A percentile compares a stretch with the other conserved stretches of the same genome.
Evolutionary conservation across 1,140 invertebrate genomes (phyloP).

Genomic region (Drosophila arawakana): DNA sequence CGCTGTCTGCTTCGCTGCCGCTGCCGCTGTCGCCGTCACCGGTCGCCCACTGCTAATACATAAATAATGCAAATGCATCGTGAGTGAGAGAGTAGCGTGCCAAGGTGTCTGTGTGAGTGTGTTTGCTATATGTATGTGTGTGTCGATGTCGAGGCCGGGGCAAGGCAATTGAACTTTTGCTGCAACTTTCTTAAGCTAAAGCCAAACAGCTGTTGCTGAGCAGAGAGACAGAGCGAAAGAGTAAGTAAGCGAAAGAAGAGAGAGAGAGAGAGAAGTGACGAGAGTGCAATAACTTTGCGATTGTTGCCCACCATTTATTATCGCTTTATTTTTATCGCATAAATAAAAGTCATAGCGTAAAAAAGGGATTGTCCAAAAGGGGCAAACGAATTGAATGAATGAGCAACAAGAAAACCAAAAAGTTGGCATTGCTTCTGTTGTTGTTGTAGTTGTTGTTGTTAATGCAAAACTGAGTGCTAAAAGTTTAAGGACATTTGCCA

Average conservation of each 20-base stretch:
- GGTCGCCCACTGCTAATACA: conserved; percentile 59
- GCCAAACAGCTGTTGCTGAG: conserved; percentile 67
- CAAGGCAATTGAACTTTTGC: conserved; percentile 76
- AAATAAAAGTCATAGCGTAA: conserved; percentile 72
- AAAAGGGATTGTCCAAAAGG: conserved; percentile 71
- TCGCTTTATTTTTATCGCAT: conserved; percentile 81
- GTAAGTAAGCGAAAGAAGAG: conserved; percentile 6
- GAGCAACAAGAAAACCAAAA: conserved; percentile 19
- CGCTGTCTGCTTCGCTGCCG: background rate
- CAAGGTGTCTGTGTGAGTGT: conserved; percentile 5
- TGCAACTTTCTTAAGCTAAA: conserved; percentile 73
- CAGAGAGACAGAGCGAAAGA: background rate
- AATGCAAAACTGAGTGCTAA: conserved; percentile 36
- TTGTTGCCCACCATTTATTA: conserved; percentile 75
- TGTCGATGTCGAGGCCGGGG: conserved; percentile 32
- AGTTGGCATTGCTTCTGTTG: conserved; percentile 1
- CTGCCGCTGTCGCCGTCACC: background rate
- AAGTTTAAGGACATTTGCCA: conserved; percentile 73
- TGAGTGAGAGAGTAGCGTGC: conserved; percentile 6
- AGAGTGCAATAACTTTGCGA: conserved; percentile 76
- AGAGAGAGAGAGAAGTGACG: conserved; percentile 2
- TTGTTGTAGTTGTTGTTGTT: conserved; percentile 7
- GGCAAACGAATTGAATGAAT: conserved; percentile 34
- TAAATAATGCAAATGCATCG: conserved; percentile 77
- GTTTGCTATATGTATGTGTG: background rate